Base-by-base conservation (phyloP, 2,113 vertebrate species). In the Bujurquina vittata region DNA sequence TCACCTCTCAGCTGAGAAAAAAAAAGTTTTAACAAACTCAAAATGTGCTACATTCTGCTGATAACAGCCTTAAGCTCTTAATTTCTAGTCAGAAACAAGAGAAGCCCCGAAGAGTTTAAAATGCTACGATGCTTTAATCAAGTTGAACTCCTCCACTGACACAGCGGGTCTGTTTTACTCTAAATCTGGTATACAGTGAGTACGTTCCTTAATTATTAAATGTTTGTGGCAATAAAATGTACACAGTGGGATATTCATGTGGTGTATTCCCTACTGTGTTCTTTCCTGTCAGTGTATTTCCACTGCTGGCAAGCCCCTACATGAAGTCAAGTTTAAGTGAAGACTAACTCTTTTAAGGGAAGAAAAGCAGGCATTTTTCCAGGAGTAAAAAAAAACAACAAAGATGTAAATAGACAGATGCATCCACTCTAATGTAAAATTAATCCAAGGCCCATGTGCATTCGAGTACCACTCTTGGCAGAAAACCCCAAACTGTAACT, bases 321-420 rank as follows among this genome's bases (percentile, higher is more conserved):
- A 52, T 29, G 58, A 37, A 75, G 22, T 72, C 74, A 62, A 17
- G 46, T 69, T 55, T 17, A 15, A 80, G 49, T 29, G 26, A 52
- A 52, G 65, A 72, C 65, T 40, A 26, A 52, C 52, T 65, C 74
- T 33, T 55, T 35, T 31, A 43, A 77, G 75, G 8, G 60, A 10
- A 82, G 7, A 67, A 75, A 77, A 54, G 57, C 10, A 9, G 37
- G 18, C 17, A 37, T 17, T 72, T 72, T 72, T 31, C 65, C 43
- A 55, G 46, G n/a, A 3, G 20, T 49, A 37, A 60, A 72, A 72
- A 56, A 72, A 63, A 88, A 67, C 54, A 62, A 87, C 58, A 62
- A 85, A 89, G 86, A 89, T 60, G 79, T 77, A 75, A 85, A 83
- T 23, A 31, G 81, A 67, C 77, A 75, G 84, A 88, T 67, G 86